Evolutionary conservation across 2,888 invertebrate genomes (phyloP).

Genomic region (Sialis fuliginosa): DNA sequence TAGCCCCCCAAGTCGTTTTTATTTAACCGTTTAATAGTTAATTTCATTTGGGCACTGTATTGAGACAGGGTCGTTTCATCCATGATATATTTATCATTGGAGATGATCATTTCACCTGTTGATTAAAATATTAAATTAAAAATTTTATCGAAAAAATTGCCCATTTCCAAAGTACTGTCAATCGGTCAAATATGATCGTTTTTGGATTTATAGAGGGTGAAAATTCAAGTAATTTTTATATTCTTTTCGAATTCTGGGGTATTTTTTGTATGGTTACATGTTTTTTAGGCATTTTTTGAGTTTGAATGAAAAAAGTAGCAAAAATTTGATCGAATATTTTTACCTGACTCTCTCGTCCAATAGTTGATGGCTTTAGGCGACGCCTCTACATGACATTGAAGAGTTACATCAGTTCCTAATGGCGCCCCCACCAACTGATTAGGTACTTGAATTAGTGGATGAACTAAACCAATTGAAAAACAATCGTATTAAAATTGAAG

Average conservation of each 20-base stretch:
- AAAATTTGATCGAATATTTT: constrained; percentile 19
- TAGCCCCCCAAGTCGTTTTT: constrained; percentile 68
- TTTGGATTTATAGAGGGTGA: no score
- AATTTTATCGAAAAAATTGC: no score
- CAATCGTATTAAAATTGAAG: background rate
- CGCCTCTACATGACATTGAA: constrained; percentile 75
- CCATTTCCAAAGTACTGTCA: no score
- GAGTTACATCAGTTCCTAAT: constrained; percentile 65
- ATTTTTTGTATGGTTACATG: no score
- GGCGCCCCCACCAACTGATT: constrained; percentile 86
- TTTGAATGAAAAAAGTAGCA: no score
- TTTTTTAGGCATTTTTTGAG: background rate
- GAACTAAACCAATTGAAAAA: constrained; percentile 46
- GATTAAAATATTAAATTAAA: constrained; percentile 10
- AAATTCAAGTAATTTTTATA: background rate
- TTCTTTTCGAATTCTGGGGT: no score
- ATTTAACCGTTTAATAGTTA: constrained; percentile 57
- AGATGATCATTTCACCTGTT: constrained; percentile 81
- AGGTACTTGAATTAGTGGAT: constrained; percentile 82
- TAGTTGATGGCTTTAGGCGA: constrained; percentile 89
- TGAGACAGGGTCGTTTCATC: constrained; percentile 62
- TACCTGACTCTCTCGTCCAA: constrained; percentile 82
- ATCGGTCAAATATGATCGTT: no score
- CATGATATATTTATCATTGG: constrained; percentile 71
- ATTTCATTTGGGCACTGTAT: constrained; percentile 71